Evolutionary conservation across 1,140 invertebrate genomes (phyloP).

Genomic region (Drosophila elegans): DNA sequence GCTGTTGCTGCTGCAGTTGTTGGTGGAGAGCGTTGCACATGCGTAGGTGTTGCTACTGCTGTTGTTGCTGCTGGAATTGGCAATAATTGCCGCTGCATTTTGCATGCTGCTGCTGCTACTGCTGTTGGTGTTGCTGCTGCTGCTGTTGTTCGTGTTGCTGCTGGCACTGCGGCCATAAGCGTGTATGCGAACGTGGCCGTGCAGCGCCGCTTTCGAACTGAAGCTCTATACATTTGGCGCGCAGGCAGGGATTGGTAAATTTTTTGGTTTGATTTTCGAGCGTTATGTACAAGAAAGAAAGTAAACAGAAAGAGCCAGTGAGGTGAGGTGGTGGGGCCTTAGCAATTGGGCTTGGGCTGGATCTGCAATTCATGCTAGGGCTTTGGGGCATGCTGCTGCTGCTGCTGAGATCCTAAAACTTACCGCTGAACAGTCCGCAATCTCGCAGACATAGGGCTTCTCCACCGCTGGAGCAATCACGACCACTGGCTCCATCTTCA

Average conservation of each 20-base stretch:
- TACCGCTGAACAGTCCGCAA: constrained; percentile 89
- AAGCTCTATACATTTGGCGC: constrained; percentile 89
- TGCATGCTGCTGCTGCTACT: constrained; percentile 48
- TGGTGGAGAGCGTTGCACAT: constrained; percentile 23
- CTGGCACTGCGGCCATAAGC: constrained; percentile 83
- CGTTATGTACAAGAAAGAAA: constrained; percentile 63
- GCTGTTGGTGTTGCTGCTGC: constrained; percentile 39
- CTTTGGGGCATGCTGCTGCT: constrained; percentile 1
- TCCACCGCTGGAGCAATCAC: constrained; percentile 64
- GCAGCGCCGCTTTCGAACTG: constrained; percentile 91
- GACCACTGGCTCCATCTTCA: constrained; percentile 71
- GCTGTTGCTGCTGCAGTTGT: constrained; percentile 20
- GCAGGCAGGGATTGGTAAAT: constrained; percentile 21
- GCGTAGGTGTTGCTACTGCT: constrained; percentile 38
- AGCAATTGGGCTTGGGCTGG: constrained; percentile 1
- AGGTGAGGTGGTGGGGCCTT: constrained; percentile 18
- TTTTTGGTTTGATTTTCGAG: constrained; percentile 30
- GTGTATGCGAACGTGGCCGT: constrained; percentile 91
- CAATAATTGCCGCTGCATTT: constrained; percentile 46
- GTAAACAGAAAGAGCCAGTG: constrained; percentile 34
- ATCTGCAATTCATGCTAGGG: constrained; percentile 12
- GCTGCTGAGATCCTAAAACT: constrained; percentile 75
- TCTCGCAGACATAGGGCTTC: constrained; percentile 88
- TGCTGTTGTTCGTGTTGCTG: constrained; percentile 55
- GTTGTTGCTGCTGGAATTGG: constrained; percentile 21